Evolutionary conservation across 2,113 vertebrate species (phyloP), one percentile per base, ranked within the genome.

Genomic region (Jacana jacana): DNA sequence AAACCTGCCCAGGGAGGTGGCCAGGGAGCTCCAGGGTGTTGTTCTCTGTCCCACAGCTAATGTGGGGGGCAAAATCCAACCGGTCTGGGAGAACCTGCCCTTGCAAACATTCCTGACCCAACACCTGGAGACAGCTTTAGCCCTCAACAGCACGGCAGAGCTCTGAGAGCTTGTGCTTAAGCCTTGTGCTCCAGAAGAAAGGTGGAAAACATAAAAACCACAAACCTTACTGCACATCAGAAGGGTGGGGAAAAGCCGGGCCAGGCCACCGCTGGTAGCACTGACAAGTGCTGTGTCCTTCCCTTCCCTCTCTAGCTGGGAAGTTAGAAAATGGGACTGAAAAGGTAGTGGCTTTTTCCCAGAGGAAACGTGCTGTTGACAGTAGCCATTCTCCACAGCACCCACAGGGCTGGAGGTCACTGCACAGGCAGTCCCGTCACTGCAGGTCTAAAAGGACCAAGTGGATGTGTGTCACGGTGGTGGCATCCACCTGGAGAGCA

Each of bases 381-480:
- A 23, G 24, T 37, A 77, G 39, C 40, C 1, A 1, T 48, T 52
- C 42, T 60, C 65, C 24, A 7, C 55, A 52, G 81, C 11, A 22
- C 10, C 31, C 42, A 40, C 19, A 7, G 22, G 20, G 55, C 63
- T 72, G 48, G 33, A 71, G 80, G 35, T 44, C 54, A 39, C 44
- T 6, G 13, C 77, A 49, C 7, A 25, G 57, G 31, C 24, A 58
- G 15, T 54, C 48, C 42, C 25, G 19, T 60, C 51, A 17, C 22
- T 44, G 42, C 31, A 66, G 42, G 73, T 49, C 12, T 80, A 77
- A 83, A 23, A 57, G 15, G 58, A 51, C 17, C 9, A 39, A 61
- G 17, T 4, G 2, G 37, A 13, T 3, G 6, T 9, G 3, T 52
- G 24, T 39, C 5, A 1, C 9, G 28, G 11, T 77, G 61, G 17